These are phyloP conservation scores for Rhyacophila brunnea DNA, from an alignment of 1,140 invertebrate species.

Conservation along the genomic window DNA sequence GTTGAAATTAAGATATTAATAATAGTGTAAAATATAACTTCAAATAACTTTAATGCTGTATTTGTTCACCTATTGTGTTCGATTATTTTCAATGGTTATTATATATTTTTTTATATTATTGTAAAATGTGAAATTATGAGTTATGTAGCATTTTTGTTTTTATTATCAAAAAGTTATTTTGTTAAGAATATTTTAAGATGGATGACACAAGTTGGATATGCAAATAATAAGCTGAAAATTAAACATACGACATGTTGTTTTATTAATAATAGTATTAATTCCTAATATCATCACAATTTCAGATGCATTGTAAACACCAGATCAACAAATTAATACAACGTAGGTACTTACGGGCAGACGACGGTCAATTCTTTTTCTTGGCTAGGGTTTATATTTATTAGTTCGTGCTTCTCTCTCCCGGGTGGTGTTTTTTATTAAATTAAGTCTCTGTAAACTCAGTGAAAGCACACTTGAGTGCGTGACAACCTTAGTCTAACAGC, in stretches of 20 bases:
- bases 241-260: conserved; percentile 26
- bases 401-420: too few relatives aligned
- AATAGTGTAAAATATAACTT: conserved; percentile 8
- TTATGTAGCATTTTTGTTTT: conserved; percentile 25
- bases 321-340: too few relatives aligned
- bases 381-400: too few relatives aligned
- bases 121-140: conserved; percentile 25
- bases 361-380: too few relatives aligned
- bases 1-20: background rate
- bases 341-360: too few relatives aligned
- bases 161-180: conserved; percentile 31
- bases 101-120: conserved; percentile 21
- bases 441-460: too few relatives aligned
- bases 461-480: too few relatives aligned
- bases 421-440: too few relatives aligned
- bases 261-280: too few relatives aligned
- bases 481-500: too few relatives aligned
- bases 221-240: conserved; percentile 32
- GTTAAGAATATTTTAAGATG: conserved; percentile 30
- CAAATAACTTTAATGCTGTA: conserved; percentile 2
- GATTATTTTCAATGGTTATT: conserved; percentile 28
- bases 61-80: conserved; percentile 36
- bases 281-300: too few relatives aligned
- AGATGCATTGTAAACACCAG: too few relatives aligned
- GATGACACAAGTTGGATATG: conserved; percentile 24